Conservation (phyloP, 2,797 vertebrate genomes). For the Falco berigora region DNA sequence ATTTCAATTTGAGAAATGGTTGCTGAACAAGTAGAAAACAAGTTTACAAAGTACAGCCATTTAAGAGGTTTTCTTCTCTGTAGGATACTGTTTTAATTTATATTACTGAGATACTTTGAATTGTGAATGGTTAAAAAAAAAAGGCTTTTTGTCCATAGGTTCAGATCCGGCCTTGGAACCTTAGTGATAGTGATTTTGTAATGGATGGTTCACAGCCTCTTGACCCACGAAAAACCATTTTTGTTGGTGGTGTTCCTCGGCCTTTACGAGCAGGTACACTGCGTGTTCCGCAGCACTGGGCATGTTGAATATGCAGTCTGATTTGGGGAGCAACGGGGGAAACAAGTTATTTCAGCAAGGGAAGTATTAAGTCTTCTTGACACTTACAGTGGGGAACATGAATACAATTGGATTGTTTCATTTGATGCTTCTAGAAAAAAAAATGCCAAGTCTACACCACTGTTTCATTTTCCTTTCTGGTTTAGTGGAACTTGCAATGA, state of each 20-base stretch:
- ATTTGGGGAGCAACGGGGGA: slow-evolving; percentile 19
- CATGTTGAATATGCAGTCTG: background rate
- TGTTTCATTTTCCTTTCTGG: background rate
- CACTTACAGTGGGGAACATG: background rate
- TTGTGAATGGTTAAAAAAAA: slow-evolving; percentile 46
- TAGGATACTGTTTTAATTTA: background rate
- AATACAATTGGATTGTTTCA: background rate
- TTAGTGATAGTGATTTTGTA: slow-evolving; percentile 99
- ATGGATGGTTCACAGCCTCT: slow-evolving; percentile 99
- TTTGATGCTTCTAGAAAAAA: background rate
- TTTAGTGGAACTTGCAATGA: slow-evolving; percentile 98
- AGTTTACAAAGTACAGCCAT: background rate
- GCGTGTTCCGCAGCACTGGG: slow-evolving; percentile 24
- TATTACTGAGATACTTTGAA: slow-evolving; percentile 1
- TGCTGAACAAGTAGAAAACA: background rate
- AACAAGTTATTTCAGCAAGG: slow-evolving; percentile 8
- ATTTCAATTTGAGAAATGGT: background rate
- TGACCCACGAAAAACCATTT: slow-evolving; percentile 98
- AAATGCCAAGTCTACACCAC: background rate
- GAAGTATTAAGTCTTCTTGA: background rate
- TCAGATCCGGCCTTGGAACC: slow-evolving; percentile 98
- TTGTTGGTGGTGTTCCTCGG: slow-evolving; percentile 97
- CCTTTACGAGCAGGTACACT: slow-evolving; percentile 92
- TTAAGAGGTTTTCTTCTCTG: background rate
- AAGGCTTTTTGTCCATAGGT: slow-evolving; percentile 77